These are phyloP conservation scores for Sebastes steindachneri DNA, from an alignment of 2,797 vertebrate genomes.

Conservation along the genomic window DNA sequence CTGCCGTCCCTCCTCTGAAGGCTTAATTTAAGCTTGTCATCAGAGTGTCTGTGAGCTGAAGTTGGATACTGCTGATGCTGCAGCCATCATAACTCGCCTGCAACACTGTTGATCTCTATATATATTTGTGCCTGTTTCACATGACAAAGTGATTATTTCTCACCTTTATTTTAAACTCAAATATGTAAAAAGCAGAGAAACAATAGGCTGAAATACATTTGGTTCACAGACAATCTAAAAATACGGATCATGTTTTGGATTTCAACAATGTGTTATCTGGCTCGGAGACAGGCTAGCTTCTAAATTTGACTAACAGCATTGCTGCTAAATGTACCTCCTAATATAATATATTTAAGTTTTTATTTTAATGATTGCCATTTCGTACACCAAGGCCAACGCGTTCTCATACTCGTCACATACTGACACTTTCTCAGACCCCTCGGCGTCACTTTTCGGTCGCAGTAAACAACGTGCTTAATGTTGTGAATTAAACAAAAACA, in stretches of 20 bases:
- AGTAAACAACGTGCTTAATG: too few relatives aligned
- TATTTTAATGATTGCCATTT: background rate
- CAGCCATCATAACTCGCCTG: background rate
- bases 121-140: background rate
- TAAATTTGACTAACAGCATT: background rate
- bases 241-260: background rate
- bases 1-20: conserved; percentile 18
- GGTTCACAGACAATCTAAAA: background rate
- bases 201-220: background rate
- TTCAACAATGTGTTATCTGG: conserved; percentile 12
- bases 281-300: background rate
- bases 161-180: background rate
- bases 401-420: too few relatives aligned
- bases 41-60: conserved; percentile 29
- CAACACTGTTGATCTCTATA: background rate
- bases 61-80: conserved; percentile 54
- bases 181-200: background rate
- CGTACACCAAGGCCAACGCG: too few relatives aligned
- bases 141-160: background rate
- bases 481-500: too few relatives aligned
- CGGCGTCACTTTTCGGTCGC: too few relatives aligned
- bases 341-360: background rate
- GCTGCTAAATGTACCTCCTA: background rate
- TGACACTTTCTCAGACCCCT: too few relatives aligned
- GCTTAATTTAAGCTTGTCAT: conserved; percentile 45